phyloP scores from a whole-genome alignment of 2,888 invertebrate genomes.

The Microdon myrmicae region DNA sequence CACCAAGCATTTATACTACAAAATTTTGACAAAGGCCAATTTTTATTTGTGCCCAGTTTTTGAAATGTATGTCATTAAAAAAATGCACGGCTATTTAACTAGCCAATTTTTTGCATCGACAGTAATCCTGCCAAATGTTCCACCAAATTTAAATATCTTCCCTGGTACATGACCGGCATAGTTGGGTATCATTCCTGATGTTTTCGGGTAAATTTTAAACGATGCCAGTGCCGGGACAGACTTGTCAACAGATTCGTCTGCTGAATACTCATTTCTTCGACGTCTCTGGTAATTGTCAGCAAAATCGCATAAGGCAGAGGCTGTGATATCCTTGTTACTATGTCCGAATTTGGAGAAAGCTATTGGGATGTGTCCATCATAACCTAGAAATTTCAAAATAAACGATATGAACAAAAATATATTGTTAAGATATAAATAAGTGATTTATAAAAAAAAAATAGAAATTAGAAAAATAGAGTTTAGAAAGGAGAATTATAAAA shows the following conservation, averaged over 20 bases:
- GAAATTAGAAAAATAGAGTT: no score
- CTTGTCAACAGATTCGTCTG: slow-evolving; percentile 62
- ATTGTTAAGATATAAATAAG: no score
- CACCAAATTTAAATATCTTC: slow-evolving; percentile 76
- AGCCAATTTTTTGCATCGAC: slow-evolving; percentile 80
- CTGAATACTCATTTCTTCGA: slow-evolving; percentile 80
- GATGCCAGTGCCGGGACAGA: slow-evolving; percentile 57
- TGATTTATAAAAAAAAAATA: no score
- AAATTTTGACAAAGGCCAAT: not conserved
- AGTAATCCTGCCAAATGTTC: slow-evolving; percentile 80
- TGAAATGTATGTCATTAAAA: no score
- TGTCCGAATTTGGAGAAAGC: slow-evolving; percentile 61
- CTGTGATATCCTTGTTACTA: slow-evolving; percentile 72
- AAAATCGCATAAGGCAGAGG: slow-evolving; percentile 79
- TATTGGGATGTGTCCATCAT: slow-evolving; percentile 63
- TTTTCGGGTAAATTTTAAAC: slow-evolving; percentile 77
- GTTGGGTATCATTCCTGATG: slow-evolving; percentile 79
- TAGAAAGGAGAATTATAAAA: no score
- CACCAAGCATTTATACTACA: no score
- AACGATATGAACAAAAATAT: no score
- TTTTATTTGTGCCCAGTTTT: no score
- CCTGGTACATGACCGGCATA: slow-evolving; percentile 85
- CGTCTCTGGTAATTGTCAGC: slow-evolving; percentile 78
- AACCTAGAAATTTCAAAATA: no score
- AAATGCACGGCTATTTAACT: slow-evolving; percentile 68